Evolutionary conservation across 2,888 invertebrate genomes (phyloP), one percentile per base, ranked within the genome.

Genomic region (Lysandra coridon): DNA sequence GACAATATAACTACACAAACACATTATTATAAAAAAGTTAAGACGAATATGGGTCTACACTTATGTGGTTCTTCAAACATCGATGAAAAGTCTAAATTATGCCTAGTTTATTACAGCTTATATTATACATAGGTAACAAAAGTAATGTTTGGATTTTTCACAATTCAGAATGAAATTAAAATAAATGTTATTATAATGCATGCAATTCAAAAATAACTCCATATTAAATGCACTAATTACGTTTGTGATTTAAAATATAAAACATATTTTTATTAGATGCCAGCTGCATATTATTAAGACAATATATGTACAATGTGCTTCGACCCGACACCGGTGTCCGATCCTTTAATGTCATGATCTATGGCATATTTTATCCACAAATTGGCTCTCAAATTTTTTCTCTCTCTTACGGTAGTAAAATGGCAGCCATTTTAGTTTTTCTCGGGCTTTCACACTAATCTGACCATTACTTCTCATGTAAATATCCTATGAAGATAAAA

Each of bases 211-310:
- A 17, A 57, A 57, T 57, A 62, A 62, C 6, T 62, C 7, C n/a
- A 62, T 14, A 62, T 62, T 62, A 62, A 62, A 62, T 62, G 62
- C 62, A 62, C 62, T 62, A 62, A 62, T 62, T 23, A 23, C 14
- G 14, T 23, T 69, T 69, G 69, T 69, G 69, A 69, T 69, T 69
- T 69, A 3, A 69, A 69, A 69, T 69, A 69, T 33, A 69, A 33
- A 57, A 57, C 10, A 57, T 4, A 23, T 23, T 23, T 57, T 57
- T 17, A 57, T 57, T 14, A 4, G 14, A 69, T 30, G 23, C 23
- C 23, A 62, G 62, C 62, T n/a, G 62, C 23, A 62, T 62, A 17
- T 57, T 17, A 57, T 57, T 57, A 57, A 17, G 17, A 57, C 53
- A 14, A 57, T 60, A 60, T n/a, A 60, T 37, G 0, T 23, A 23